These are phyloP conservation scores for Eristalinus aeneus DNA, from an alignment of 2,888 invertebrate genomes.

Conservation along the genomic window DNA sequence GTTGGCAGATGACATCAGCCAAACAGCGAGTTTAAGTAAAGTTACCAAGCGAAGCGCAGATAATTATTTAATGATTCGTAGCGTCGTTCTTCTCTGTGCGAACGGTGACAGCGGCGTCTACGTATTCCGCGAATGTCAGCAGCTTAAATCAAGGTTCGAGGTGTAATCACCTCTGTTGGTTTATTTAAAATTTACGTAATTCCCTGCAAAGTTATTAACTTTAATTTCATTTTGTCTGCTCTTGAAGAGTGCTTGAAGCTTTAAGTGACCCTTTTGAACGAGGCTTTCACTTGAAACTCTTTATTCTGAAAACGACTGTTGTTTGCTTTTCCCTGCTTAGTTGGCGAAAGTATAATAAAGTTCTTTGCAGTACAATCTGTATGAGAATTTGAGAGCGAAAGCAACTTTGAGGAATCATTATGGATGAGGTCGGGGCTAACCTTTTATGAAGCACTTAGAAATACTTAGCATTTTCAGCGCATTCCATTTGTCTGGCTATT, in stretches of 20 bases:
- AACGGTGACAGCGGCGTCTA: neutral
- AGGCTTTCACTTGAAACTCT: neutral
- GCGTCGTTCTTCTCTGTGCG: constrained; percentile 6
- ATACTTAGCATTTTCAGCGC: neutral
- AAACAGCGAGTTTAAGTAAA: constrained; percentile 7
- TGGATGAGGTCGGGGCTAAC: neutral
- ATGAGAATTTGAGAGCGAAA: neutral
- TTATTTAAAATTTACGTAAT: neutral
- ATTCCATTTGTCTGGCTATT: neutral
- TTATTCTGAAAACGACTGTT: neutral
- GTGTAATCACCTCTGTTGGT: neutral
- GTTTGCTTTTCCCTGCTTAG: neutral
- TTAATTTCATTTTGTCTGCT: neutral
- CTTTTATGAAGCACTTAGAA: neutral
- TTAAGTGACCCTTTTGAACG: neutral
- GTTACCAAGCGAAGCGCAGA: constrained; percentile 36
- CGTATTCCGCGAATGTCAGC: neutral
- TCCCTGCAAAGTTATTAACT: neutral
- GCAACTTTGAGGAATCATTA: neutral
- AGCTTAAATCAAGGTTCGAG: neutral
- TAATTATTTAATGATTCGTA: constrained; percentile 54
- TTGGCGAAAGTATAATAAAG: neutral
- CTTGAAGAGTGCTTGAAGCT: neutral
- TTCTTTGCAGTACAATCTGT: neutral
- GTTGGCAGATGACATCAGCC: constrained; percentile 58